Conservation (phyloP, 2,797 vertebrate species). For the Sebastes vulpes region DNA sequence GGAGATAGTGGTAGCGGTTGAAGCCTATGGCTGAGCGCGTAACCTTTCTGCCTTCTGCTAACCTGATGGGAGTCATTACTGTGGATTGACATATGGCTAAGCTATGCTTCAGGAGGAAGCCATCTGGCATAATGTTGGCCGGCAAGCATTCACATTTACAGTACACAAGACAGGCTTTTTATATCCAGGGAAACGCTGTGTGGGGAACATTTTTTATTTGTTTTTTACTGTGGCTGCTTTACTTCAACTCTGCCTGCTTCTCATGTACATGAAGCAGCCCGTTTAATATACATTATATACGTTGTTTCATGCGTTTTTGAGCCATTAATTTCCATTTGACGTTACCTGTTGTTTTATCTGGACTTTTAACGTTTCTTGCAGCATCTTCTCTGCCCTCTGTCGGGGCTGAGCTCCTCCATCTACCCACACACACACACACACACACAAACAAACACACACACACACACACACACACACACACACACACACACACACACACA, state of each 20-base stretch:
- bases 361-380: no score
- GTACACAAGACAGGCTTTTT: constrained; percentile 54
- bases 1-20: background rate
- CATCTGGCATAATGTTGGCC: constrained; percentile 69
- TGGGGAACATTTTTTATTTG: constrained; percentile 2
- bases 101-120: constrained; percentile 66
- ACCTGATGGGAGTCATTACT: constrained; percentile 68
- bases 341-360: no score
- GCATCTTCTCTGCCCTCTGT: no score
- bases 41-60: constrained; percentile 42
- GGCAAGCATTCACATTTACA: constrained; percentile 56
- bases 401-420: no score
- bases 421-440: background rate
- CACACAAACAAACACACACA: background rate
- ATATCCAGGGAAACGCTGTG: constrained; percentile 28
- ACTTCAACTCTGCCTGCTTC: background rate
- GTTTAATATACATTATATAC: background rate
- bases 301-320: background rate
- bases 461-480: background rate
- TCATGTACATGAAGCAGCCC: background rate
- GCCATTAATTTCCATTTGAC: background rate
- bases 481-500: background rate
- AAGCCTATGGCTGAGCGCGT: constrained; percentile 4
- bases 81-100: constrained; percentile 70
- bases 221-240: background rate